Base-by-base conservation (phyloP, 2,888 invertebrate species). In the Drosophila aldrichi region DNA sequence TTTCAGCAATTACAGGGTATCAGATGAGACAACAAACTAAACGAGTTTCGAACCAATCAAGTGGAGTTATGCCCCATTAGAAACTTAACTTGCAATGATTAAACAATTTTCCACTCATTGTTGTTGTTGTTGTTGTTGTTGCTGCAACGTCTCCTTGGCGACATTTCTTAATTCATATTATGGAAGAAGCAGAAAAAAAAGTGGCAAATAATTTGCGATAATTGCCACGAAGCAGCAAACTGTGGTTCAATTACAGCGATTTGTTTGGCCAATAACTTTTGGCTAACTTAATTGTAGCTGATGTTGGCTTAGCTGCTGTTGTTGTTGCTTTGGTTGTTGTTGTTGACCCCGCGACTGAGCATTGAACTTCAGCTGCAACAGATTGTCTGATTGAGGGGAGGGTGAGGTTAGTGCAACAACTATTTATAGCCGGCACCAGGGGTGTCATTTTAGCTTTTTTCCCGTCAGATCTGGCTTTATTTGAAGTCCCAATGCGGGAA, bases 81-180 rank as follows among this genome's bases (percentile, higher is more conserved):
- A 90, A 91, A 54, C 32, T 88, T 82, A 89, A 85, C 86, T 77
- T 77, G 55, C 81, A 71, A 88, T 86, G 81, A 90, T 88, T 89
- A 82, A 89, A 88, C 82, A 82, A 81, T 88, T 88, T 89, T 74
- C 65, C 62, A 62, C 62, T 58, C 29, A 7, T 48, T 54, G 16
- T 38, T 52, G 34, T 36, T 41, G 59, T 40, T 41, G 67, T 14
- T 14, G 43, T 14, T 36, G 14, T 6, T 36, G 25, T 6, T 25
- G 25, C 7, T 25, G 36, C 36, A 38, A 38, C n/a, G 34, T 44
- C 48, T 44, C 25, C 29, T 59, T 40, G 59, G 57, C 40, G 70
- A 70, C 82, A 48, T 48, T 48, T 48, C 29, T 48, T 6, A 10
- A 48, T 48, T 16, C 48, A 67, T 32, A 60, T 76, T 48, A 18